phyloP scores from a whole-genome alignment of 2,113 vertebrate species.

The Epinephelus fuscoguttatus region DNA sequence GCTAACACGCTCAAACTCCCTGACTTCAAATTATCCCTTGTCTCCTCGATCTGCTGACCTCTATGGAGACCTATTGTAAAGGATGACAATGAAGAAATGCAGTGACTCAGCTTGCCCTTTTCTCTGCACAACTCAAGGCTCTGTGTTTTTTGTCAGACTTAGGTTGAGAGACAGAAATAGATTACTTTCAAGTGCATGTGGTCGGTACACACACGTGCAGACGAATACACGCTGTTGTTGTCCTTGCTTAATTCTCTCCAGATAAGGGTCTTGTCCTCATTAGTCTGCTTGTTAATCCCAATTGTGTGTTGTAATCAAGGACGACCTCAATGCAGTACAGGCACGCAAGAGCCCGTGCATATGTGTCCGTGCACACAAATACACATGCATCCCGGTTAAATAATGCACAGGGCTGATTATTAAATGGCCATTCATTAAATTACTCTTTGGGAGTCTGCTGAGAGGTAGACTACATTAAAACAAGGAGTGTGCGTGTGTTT shows the following conservation, averaged over 20 bases:
- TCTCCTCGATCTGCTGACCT: constrained; percentile 50
- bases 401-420: constrained; percentile 75
- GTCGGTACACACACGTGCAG: constrained; percentile 25
- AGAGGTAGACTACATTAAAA: constrained; percentile 78
- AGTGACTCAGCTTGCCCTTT: constrained; percentile 44
- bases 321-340: constrained; percentile 52
- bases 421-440: constrained; percentile 80
- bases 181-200: constrained; percentile 43
- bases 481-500: constrained; percentile 54
- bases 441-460: constrained; percentile 64
- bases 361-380: not conserved
- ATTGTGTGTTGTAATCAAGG: constrained; percentile 77
- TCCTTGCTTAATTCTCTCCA: constrained; percentile 55
- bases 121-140: constrained; percentile 30
- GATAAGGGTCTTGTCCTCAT: constrained; percentile 76
- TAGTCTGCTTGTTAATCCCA: constrained; percentile 79
- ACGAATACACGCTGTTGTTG: constrained; percentile 27
- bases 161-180: constrained; percentile 42
- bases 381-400: constrained; percentile 48
- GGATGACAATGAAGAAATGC: constrained; percentile 26
- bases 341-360: not conserved
- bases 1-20: not conserved
- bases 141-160: constrained; percentile 34
- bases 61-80: constrained; percentile 28
- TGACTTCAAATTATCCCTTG: not conserved